A percentile compares a stretch with the other conserved stretches of the same genome.
These are phyloP conservation scores for Drosophila aldrichi DNA, from an alignment of 2,888 invertebrate species.

Conservation along the genomic window DNA sequence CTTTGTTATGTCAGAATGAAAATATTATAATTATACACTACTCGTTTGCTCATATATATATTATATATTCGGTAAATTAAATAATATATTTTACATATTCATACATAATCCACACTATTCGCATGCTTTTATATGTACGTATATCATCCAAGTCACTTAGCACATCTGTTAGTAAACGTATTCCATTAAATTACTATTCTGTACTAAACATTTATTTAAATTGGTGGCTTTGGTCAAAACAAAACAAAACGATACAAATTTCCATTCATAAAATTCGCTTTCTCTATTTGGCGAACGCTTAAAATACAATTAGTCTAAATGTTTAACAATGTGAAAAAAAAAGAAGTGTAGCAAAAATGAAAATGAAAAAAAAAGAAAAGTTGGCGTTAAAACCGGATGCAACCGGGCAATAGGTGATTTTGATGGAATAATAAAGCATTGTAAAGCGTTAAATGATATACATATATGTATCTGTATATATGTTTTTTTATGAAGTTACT, in stretches of 20 bases:
- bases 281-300: conserved; percentile 16
- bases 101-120: too few species aligned
- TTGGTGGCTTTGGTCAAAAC: not conserved
- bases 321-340: conserved; percentile 4
- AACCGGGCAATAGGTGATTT: conserved; percentile 7
- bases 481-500: not conserved
- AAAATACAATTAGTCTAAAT: conserved; percentile 43
- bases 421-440: conserved; percentile 1
- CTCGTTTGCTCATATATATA: too few species aligned
- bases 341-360: not conserved
- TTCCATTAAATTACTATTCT: not conserved
- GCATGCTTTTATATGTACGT: too few species aligned
- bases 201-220: not conserved
- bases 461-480: not conserved
- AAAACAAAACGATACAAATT: not conserved
- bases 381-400: conserved; percentile 25
- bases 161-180: not conserved
- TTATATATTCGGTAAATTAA: too few species aligned
- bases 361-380: not conserved
- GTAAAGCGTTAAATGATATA: not conserved
- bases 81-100: too few species aligned
- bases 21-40: too few species aligned
- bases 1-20: too few species aligned
- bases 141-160: not conserved
- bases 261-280: not conserved